These are phyloP conservation scores for Gymnothorax reevesii DNA, from an alignment of 2,797 vertebrate species.

Conservation along the genomic window DNA sequence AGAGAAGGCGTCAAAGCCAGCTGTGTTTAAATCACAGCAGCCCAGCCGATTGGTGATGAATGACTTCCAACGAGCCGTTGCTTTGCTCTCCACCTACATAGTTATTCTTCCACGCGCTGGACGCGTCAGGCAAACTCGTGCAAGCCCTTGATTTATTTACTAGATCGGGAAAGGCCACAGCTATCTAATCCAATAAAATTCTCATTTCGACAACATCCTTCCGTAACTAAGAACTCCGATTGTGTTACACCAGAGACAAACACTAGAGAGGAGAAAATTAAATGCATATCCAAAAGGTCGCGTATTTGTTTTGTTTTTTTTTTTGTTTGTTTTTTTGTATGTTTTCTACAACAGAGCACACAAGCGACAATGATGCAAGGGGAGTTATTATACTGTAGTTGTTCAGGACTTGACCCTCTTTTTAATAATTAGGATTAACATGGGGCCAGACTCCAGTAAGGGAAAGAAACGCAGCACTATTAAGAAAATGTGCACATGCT, in stretches of 20 bases:
- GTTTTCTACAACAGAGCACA: background rate
- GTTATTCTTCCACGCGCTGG: slow-evolving; percentile 44
- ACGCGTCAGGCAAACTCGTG: slow-evolving; percentile 32
- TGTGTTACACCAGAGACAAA: slow-evolving; percentile 50
- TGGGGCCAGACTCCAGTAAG: background rate
- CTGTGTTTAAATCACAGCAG: slow-evolving; percentile 31
- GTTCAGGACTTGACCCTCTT: background rate
- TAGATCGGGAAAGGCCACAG: slow-evolving; percentile 45
- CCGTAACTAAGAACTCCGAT: slow-evolving; percentile 37
- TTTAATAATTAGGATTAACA: slow-evolving; percentile 16
- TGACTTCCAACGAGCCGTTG: slow-evolving; percentile 25
- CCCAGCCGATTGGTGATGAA: slow-evolving; percentile 37
- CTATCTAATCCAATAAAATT: slow-evolving; percentile 54
- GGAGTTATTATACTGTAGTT: background rate
- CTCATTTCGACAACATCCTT: slow-evolving; percentile 37
- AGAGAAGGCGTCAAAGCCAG: slow-evolving; percentile 24
- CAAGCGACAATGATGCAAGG: background rate
- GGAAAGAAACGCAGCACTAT: slow-evolving; percentile 32
- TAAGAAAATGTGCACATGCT: background rate
- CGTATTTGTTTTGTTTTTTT: background rate
- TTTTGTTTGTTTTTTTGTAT: background rate
- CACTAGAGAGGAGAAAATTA: slow-evolving; percentile 50
- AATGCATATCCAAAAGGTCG: slow-evolving; percentile 52
- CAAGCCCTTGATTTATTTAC: slow-evolving; percentile 45
- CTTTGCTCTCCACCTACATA: slow-evolving; percentile 38